phyloP scores from a whole-genome alignment of 2,797 vertebrate genomes.

The Rhinophrynus dorsalis region DNA sequence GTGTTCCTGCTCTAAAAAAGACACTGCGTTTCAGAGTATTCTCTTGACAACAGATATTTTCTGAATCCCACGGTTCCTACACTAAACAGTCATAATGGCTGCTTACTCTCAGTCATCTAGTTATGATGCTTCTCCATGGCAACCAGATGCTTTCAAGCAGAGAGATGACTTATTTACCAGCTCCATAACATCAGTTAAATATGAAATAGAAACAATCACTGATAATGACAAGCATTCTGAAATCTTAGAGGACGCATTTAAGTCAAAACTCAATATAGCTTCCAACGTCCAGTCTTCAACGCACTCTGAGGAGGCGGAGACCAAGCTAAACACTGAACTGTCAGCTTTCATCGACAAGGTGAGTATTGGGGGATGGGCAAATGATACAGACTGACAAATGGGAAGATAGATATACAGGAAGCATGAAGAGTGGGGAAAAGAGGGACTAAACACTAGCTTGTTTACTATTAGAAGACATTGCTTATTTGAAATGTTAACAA shows the following conservation, averaged over 20 bases:
- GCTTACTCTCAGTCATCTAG: background rate
- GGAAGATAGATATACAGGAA: too few relatives aligned
- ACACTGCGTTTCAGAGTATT: slow-evolving; percentile 1
- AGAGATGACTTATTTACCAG: background rate
- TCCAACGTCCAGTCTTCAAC: background rate
- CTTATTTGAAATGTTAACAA: too few relatives aligned
- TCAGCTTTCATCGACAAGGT: slow-evolving; percentile 32
- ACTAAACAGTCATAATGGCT: slow-evolving; percentile 15
- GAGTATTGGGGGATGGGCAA: slow-evolving; percentile 10
- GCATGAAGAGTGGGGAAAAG: background rate
- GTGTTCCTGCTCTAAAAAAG: slow-evolving; percentile 24
- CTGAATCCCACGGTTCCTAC: background rate
- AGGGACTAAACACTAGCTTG: too few relatives aligned
- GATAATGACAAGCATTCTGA: slow-evolving; percentile 1
- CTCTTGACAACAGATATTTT: slow-evolving; percentile 31
- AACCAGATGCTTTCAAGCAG: background rate
- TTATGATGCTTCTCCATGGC: slow-evolving; percentile 19
- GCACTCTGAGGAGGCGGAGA: slow-evolving; percentile 8
- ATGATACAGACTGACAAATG: background rate
- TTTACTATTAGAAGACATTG: too few relatives aligned
- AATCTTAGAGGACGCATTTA: slow-evolving; percentile 13
- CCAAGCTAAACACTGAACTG: slow-evolving; percentile 10
- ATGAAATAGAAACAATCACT: background rate
- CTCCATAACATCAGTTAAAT: background rate
- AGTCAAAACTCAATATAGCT: slow-evolving; percentile 9